phyloP scores from a whole-genome alignment of 2,797 vertebrate species.

The Phoeniculus purpureus region DNA sequence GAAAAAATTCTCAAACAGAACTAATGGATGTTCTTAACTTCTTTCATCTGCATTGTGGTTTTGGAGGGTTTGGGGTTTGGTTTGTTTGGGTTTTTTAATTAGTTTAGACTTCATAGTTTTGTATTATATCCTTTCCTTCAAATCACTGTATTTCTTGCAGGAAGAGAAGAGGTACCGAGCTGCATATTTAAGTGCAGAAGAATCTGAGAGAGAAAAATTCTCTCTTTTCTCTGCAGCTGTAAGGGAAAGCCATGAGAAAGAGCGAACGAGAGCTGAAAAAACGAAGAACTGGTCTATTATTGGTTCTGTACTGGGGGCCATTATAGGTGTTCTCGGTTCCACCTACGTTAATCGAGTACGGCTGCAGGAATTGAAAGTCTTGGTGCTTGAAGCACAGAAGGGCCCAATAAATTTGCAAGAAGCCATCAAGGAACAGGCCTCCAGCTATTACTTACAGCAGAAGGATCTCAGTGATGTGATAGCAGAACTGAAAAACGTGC shows the following conservation, averaged over 20 bases:
- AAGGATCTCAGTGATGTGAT: slow-evolving; percentile 85
- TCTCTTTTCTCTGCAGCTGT: slow-evolving; percentile 91
- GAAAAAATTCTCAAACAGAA: not conserved
- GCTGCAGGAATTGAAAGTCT: slow-evolving; percentile 89
- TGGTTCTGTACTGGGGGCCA: slow-evolving; percentile 91
- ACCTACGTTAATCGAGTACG: slow-evolving; percentile 95
- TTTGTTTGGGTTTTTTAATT: not conserved
- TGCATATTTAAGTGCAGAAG: slow-evolving; percentile 83
- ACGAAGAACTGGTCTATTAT: slow-evolving; percentile 99
- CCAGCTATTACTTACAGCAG: slow-evolving; percentile 86
- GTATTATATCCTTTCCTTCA: not conserved
- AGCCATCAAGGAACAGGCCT: slow-evolving; percentile 89
- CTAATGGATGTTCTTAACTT: not conserved
- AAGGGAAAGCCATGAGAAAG: slow-evolving; percentile 94
- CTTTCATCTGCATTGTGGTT: not conserved
- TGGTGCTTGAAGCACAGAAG: slow-evolving; percentile 94
- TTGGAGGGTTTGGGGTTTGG: not conserved
- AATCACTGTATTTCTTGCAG: slow-evolving; percentile 74
- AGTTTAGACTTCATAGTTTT: not conserved
- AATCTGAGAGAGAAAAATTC: slow-evolving; percentile 91
- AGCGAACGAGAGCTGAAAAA: slow-evolving; percentile 90
- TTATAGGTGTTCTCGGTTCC: slow-evolving; percentile 96
- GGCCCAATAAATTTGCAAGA: slow-evolving; percentile 93
- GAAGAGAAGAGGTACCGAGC: slow-evolving; percentile 90
- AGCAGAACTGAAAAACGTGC: slow-evolving; percentile 77